phyloP scores from a whole-genome alignment of 2,113 vertebrate species.

The Lagopus leucura region DNA sequence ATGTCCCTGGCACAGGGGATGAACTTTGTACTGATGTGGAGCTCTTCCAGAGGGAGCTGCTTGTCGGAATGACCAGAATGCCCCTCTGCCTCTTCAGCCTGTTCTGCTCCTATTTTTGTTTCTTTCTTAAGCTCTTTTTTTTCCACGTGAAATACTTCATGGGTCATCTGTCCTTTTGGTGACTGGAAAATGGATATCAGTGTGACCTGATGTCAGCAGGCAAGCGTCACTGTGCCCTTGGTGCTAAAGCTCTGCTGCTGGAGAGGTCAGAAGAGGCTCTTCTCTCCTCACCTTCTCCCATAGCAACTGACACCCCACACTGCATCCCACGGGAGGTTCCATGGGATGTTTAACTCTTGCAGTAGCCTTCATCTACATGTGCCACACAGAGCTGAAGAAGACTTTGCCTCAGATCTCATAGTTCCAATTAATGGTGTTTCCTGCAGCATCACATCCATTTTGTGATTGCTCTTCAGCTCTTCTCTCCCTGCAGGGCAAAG shows the following conservation, averaged over 20 bases:
- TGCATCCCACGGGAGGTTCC: not conserved
- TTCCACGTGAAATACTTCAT: not conserved
- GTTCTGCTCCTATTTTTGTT: slow-evolving; percentile 42
- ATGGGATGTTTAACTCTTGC: fast-evolving
- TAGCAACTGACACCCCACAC: not conserved
- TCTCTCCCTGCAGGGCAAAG: not conserved
- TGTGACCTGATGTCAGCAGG: not conserved
- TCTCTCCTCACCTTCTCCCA: not conserved
- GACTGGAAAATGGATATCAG: not conserved
- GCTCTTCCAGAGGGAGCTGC: not conserved
- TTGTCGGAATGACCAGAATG: not conserved
- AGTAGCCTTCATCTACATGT: fast-evolving
- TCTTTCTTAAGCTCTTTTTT: not conserved
- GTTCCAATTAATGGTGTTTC: not conserved
- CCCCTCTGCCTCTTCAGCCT: not conserved
- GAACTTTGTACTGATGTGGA: not conserved
- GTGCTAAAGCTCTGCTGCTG: not conserved
- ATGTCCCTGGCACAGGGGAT: not conserved
- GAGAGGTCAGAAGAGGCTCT: not conserved
- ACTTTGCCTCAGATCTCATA: not conserved
- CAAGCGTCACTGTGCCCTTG: not conserved
- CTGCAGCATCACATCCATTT: not conserved
- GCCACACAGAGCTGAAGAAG: not conserved
- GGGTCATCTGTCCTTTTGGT: not conserved
- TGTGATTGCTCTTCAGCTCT: not conserved